Base-by-base conservation (phyloP, 2,113 vertebrate species). In the Grantiella picta region DNA sequence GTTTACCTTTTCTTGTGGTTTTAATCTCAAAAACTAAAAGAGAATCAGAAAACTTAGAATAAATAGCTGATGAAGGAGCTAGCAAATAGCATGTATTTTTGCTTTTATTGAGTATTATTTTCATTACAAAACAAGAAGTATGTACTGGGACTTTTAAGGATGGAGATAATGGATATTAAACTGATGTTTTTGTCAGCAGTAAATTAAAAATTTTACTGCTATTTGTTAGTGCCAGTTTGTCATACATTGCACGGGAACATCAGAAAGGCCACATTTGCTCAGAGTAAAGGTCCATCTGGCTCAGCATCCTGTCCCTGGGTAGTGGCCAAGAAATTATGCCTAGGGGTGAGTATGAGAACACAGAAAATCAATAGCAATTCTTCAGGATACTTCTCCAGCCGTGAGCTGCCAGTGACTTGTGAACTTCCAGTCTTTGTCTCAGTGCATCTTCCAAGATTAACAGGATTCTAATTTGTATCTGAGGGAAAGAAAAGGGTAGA, bases 251-350 rank as follows among this genome's bases (percentile, higher is more conserved):
- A 68, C 2, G 7, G 70, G 90, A 95, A 93, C 68, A 82, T 65
- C 63, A 87, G 79, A 92, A 96, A 90, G 85, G 85, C 88, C 75
- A 24, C 65, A 60, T 65, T 91, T 93, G 66, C 68, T 93, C 66
- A 90, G 71, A 90, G 63, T 72, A 80, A 85, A 92, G 54, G 94
- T 94, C 82, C 75, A 40, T 94, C 85, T 93, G 92, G 70, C 92
- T 94, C 57, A 86, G 66, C 82, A 92, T 85, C 71, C 82, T 94
- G 88, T 92, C 23, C 50, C 76, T 93, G 94, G 88, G 45, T 29
- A 24, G 25, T 66, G 50, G 90, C 95, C 92, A 95, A 82, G 78
- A 93, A 90, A 90, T 82, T 53, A 50, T 93, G 69, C 59, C 63
- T 72, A 15, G 29, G 66, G 66, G 54, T 72, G 70, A 86, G 42